Evolutionary conservation across 1,140 invertebrate genomes (phyloP).

Genomic region (Homalodisca vitripennis): DNA sequence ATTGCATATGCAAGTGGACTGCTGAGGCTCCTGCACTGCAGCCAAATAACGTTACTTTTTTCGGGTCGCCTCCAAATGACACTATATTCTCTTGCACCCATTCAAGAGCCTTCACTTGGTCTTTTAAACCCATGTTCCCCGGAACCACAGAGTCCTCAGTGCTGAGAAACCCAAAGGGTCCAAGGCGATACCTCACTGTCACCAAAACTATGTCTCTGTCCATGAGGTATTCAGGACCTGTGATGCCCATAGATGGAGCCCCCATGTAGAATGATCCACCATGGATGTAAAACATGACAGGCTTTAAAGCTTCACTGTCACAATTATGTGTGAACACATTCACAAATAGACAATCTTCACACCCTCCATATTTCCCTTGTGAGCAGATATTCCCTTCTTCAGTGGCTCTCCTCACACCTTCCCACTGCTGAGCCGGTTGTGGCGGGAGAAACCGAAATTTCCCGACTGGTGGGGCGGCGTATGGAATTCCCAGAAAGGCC

Average conservation of each 20-base stretch:
- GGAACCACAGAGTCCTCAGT: conserved; percentile 9
- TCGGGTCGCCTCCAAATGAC: conserved; percentile 11
- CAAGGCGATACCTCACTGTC: conserved; percentile 94
- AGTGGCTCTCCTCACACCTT: background rate
- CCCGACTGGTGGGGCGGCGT: conserved; percentile 1
- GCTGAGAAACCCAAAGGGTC: conserved; percentile 70
- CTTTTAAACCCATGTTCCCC: conserved; percentile 29
- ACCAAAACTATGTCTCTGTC: conserved; percentile 82
- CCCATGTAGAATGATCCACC: conserved; percentile 48
- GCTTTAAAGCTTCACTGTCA: conserved; percentile 20
- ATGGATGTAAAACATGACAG: conserved; percentile 66
- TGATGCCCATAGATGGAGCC: background rate
- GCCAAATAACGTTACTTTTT: conserved; percentile 23
- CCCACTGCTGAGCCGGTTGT: background rate
- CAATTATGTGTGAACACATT: background rate
- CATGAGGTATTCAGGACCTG: background rate
- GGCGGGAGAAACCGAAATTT: background rate
- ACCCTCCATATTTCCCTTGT: background rate
- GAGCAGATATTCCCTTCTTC: background rate
- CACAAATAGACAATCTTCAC: conserved; percentile 7
- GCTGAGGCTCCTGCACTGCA: background rate
- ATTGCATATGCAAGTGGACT: conserved; percentile 16
- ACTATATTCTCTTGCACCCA: conserved; percentile 21
- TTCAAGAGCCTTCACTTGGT: conserved; percentile 26
- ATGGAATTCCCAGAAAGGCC: conserved; percentile 7